Percentiles rank a stretch among this genome's conserved stretches.
phyloP scores from a whole-genome alignment of 2,113 vertebrate species.

The Heptranchias perlo region DNA sequence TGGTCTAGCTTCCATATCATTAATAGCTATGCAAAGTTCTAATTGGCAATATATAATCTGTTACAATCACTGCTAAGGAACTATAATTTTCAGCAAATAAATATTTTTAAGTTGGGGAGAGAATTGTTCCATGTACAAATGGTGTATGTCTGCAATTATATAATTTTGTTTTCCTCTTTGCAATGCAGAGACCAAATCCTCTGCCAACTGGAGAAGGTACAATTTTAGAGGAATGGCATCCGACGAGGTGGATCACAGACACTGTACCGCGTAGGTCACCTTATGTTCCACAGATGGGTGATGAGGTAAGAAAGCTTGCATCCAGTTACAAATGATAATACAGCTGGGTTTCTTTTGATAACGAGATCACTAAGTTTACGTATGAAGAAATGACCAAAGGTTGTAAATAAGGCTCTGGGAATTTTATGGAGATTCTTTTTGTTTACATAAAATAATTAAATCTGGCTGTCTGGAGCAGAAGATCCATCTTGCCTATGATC shows the following conservation, averaged over 20 bases:
- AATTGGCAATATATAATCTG: neutral
- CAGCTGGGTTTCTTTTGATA: neutral
- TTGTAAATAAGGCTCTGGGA: neutral
- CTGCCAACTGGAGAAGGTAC: constrained; percentile 59
- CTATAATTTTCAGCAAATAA: neutral
- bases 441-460: neutral
- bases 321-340: neutral
- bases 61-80: neutral
- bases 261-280: constrained; percentile 85
- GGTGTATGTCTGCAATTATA: neutral
- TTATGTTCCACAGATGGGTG: constrained; percentile 95
- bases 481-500: neutral
- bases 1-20: neutral
- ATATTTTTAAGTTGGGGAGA: neutral
- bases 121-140: neutral
- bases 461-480: neutral
- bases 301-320: constrained; percentile 68
- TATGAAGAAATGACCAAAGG: neutral
- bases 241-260: constrained; percentile 88
- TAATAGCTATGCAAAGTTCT: neutral
- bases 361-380: neutral
- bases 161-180: neutral
- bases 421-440: neutral
- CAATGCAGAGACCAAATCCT: constrained; percentile 26
- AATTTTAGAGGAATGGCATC: constrained; percentile 75